Conservation (phyloP, 2,113 vertebrate species). For the Suricata suricatta region DNA sequence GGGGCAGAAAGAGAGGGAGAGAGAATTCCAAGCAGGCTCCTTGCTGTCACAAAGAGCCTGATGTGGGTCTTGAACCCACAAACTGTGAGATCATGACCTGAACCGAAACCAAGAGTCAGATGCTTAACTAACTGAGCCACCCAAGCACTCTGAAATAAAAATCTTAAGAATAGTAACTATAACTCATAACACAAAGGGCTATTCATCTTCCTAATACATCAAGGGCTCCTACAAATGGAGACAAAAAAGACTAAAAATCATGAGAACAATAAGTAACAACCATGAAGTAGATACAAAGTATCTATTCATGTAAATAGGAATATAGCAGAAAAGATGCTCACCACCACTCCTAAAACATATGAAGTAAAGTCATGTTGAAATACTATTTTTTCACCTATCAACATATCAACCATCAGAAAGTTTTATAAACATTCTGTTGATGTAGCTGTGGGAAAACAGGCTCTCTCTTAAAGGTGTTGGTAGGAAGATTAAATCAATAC, state of each 20-base stretch:
- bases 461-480: background rate
- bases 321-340: background rate
- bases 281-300: background rate
- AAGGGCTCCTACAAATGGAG: background rate
- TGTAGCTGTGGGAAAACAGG: background rate
- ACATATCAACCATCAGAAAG: background rate
- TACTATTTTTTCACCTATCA: background rate
- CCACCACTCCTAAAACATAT: background rate
- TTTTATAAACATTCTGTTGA: background rate
- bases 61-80: too few species aligned
- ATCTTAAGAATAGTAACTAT: background rate
- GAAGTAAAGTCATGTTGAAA: background rate
- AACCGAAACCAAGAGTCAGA: too few species aligned
- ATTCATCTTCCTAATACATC: background rate
- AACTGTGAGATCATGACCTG: too few species aligned
- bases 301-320: background rate
- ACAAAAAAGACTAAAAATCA: background rate
- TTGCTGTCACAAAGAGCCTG: too few species aligned
- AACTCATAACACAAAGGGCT: background rate
- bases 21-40: too few species aligned
- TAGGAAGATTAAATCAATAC: background rate
- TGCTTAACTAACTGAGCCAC: too few species aligned
- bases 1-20: too few species aligned
- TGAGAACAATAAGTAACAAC: background rate
- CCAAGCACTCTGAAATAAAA: background rate